phyloP scores from a whole-genome alignment of 30 jellyfish, hydroid and myxozoan species.

The Rhopilema esculentum region DNA sequence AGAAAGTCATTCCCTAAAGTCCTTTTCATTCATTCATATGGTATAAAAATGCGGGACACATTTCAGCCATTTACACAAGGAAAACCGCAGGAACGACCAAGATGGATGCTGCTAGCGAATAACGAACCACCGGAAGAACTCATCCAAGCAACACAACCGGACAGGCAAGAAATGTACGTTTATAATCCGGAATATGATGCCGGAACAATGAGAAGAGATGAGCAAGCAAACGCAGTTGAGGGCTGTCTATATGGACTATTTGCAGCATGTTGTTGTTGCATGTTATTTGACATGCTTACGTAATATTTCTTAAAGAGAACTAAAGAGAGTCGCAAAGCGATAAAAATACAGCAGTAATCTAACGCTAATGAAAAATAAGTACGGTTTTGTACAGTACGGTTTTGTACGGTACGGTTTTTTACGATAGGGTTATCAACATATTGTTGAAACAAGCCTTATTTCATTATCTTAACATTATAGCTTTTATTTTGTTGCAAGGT shows the following conservation, averaged over 20 bases:
- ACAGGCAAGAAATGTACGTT: slow-evolving; percentile 26
- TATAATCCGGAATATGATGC: slow-evolving; percentile 50
- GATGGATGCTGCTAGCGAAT: slow-evolving; percentile 60
- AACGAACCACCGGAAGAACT: slow-evolving; percentile 73
- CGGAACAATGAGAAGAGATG: slow-evolving; percentile 55
- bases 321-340: background rate
- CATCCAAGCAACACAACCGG: slow-evolving; percentile 76
- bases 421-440: background rate
- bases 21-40: background rate
- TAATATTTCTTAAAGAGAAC: background rate
- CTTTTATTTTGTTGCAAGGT: background rate
- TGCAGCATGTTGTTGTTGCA: slow-evolving; percentile 84
- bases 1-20: background rate
- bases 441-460: background rate
- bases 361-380: no score
- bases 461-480: background rate
- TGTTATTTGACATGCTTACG: slow-evolving; percentile 68
- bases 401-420: no score
- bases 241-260: slow-evolving; percentile 80
- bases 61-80: slow-evolving; percentile 75
- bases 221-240: slow-evolving; percentile 56
- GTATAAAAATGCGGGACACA: slow-evolving; percentile 49
- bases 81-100: slow-evolving; percentile 55
- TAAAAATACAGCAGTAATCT: no score
- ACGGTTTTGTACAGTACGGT: no score